Base-by-base conservation (phyloP, 2,888 invertebrate genomes). In the Eilema caniola region DNA sequence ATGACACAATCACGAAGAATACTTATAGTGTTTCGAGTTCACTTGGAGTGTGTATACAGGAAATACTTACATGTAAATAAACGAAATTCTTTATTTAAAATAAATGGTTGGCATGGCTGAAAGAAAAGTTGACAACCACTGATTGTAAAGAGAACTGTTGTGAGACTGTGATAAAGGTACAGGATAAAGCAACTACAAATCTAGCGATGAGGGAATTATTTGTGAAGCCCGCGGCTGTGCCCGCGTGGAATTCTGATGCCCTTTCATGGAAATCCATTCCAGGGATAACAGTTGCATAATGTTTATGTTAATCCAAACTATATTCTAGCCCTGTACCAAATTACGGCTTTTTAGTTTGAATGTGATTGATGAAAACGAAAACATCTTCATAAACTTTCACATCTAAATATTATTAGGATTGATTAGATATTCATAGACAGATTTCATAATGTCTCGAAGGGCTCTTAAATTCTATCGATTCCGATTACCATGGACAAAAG, bases 41-140 rank as follows among this genome's bases (percentile, higher is more conserved):
- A 25, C 24, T 57, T 62, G 62, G 20, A 67, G 67, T 62, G 61
- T 67, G 41, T 67, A 24, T 23, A 67, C 53, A 5, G 16, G 20
- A 33, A 56, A 24, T 5, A 24, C 57, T 33, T 20, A 16, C 8
- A 37, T 20, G 23, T 12, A 2, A 23, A 11, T 11, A 14, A 3
- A 33, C 5, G 4, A 0, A 31, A 10, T 23, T 37, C 8, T 16
- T 37, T 5, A 1, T 16, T 37, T 11, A 41, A 24, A 5, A 62
- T 5, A n/a, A 33, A 33, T 61, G 3, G 1, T n/a, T 28, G 7
- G n/a, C 3, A 31, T 28, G 16, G 4, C 41, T 41, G 16, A 16
- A 47, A 47, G 41, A 47, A 47, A 20, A 7, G 7, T 53, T 53
- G 53, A 53, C 53, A 53, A n/a, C 53, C 20, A n/a, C n/a, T 53